Percentiles rank a stretch among this genome's conserved stretches.
phyloP scores from a whole-genome alignment of 2,113 vertebrate genomes.

The Dromaius novaehollandiae region DNA sequence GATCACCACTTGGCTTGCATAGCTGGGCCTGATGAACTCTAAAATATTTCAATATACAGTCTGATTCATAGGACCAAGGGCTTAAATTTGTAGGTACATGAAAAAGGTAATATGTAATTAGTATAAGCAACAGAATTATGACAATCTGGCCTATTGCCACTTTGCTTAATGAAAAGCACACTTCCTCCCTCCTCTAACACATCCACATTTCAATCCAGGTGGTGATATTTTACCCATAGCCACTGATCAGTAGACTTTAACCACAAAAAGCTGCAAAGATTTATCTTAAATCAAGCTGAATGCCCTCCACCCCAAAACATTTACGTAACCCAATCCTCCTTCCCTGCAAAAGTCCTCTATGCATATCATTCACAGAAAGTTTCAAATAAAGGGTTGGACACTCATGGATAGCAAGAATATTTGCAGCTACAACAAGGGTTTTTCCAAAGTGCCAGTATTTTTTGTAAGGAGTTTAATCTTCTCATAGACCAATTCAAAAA shows the following conservation, averaged over 20 bases:
- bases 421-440: background rate
- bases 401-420: accelerated
- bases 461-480: background rate
- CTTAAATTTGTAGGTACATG: background rate
- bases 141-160: background rate
- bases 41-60: background rate
- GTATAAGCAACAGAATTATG: background rate
- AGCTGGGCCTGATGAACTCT: background rate
- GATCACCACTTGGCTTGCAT: background rate
- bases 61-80: background rate
- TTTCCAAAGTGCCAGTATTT: background rate
- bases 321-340: background rate
- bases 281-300: background rate
- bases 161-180: background rate
- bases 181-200: background rate
- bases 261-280: background rate
- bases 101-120: background rate
- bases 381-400: background rate
- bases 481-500: background rate
- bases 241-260: background rate
- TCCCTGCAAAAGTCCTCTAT: background rate
- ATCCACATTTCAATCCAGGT: background rate
- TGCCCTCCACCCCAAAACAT: background rate
- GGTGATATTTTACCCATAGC: background rate
- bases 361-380: background rate